phyloP scores from a whole-genome alignment of 2,113 vertebrate genomes.

The Rhabdornis inornatus region DNA sequence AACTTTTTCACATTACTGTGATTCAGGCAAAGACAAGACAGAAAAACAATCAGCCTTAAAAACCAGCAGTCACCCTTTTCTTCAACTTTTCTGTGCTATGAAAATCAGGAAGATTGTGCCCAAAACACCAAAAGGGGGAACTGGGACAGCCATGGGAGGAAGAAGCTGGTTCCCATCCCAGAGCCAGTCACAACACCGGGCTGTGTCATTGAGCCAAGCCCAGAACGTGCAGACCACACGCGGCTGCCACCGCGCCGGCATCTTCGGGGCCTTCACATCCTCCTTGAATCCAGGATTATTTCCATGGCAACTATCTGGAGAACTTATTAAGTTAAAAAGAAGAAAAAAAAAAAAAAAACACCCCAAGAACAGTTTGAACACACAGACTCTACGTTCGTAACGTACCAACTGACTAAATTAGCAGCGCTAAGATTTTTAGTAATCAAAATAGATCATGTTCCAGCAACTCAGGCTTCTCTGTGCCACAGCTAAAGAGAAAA shows the following conservation, averaged over 20 bases:
- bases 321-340: constrained; percentile 45
- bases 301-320: constrained; percentile 54
- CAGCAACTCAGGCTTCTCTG: neutral
- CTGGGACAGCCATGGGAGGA: accelerated
- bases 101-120: neutral
- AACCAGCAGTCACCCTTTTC: neutral
- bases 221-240: neutral
- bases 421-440: neutral
- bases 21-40: neutral
- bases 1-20: accelerated
- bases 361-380: constrained; percentile 37
- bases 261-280: neutral
- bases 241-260: neutral
- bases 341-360: neutral
- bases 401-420: constrained; percentile 31
- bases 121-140: neutral
- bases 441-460: constrained; percentile 37
- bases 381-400: neutral
- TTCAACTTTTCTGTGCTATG: neutral
- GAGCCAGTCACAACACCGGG: neutral
- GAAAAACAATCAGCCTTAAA: neutral
- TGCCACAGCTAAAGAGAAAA: neutral
- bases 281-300: constrained; percentile 31
- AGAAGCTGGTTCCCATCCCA: neutral
- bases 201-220: neutral